Conservation (phyloP, 2,797 vertebrate genomes). For the Karalla daura region DNA sequence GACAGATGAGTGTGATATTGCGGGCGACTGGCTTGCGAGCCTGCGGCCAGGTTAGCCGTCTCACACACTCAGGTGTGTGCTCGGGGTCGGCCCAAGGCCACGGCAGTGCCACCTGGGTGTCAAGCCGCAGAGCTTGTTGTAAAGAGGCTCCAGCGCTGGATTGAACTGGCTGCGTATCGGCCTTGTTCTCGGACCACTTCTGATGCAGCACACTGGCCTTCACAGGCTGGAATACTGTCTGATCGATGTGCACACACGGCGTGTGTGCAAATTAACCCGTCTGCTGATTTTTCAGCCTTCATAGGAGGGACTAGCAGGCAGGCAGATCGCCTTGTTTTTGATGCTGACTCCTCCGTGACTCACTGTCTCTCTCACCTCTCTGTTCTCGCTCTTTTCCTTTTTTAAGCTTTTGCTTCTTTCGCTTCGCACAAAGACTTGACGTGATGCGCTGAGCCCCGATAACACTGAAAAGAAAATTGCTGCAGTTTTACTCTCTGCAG, state of each 20-base stretch:
- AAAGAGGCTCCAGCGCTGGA: slow-evolving; percentile 41
- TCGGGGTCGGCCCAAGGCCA: slow-evolving; percentile 68
- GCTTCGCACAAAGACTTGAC: slow-evolving; percentile 22
- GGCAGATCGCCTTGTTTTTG: slow-evolving; percentile 42
- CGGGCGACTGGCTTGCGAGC: slow-evolving; percentile 63
- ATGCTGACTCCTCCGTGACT: slow-evolving; percentile 43
- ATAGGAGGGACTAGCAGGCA: slow-evolving; percentile 20
- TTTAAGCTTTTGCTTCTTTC: slow-evolving; percentile 4
- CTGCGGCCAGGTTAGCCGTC: slow-evolving; percentile 64
- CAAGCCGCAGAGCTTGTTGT: slow-evolving; percentile 61
- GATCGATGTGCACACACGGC: slow-evolving; percentile 32
- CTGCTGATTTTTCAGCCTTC: slow-evolving; percentile 21
- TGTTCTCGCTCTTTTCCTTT: slow-evolving; percentile 12
- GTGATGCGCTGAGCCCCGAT: slow-evolving; percentile 10
- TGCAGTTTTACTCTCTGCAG: slow-evolving; percentile 20
- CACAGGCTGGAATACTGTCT: background rate
- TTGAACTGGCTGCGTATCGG: slow-evolving; percentile 41
- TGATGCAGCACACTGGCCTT: background rate
- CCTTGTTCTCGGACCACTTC: slow-evolving; percentile 36
- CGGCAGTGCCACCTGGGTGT: slow-evolving; percentile 68
- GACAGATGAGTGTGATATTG: slow-evolving; percentile 75
- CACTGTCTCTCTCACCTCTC: slow-evolving; percentile 28
- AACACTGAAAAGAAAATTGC: slow-evolving; percentile 35
- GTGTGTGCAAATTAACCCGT: slow-evolving; percentile 15
- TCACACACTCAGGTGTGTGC: slow-evolving; percentile 75